Conservation (phyloP, 2,888 invertebrate species). For the Ochropleura leucogaster region DNA sequence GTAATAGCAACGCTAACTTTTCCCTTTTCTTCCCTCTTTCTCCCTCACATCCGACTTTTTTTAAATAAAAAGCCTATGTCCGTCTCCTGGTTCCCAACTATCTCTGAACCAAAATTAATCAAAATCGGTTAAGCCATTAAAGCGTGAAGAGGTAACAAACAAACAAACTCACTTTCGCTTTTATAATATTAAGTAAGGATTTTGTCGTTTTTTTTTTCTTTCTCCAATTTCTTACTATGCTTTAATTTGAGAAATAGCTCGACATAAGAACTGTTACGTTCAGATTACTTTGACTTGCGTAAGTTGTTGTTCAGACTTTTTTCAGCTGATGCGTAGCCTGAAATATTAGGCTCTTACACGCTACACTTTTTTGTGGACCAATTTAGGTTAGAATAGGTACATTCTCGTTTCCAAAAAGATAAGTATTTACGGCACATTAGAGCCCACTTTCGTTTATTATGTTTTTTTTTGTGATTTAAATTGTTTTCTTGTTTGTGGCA, state of each 20-base stretch:
- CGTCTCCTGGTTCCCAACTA: too few relatives aligned
- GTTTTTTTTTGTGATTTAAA: conserved; percentile 9
- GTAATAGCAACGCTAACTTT: too few relatives aligned
- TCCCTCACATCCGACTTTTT: too few relatives aligned
- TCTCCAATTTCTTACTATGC: conserved; percentile 34
- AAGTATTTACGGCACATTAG: neutral
- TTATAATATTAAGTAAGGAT: too few relatives aligned
- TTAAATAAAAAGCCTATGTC: too few relatives aligned
- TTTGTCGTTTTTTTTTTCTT: conserved; percentile 33
- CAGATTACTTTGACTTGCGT: conserved; percentile 31
- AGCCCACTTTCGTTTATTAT: neutral
- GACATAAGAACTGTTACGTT: conserved; percentile 38
- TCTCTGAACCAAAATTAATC: too few relatives aligned
- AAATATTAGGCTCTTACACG: conserved; percentile 33
- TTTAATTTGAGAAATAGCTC: conserved; percentile 58
- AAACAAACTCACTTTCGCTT: too few relatives aligned
- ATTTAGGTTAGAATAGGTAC: conserved; percentile 8
- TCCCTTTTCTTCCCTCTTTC: too few relatives aligned
- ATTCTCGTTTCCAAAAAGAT: neutral
- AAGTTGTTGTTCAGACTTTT: conserved; percentile 18
- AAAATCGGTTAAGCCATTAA: too few relatives aligned
- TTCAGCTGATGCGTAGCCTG: conserved; percentile 14
- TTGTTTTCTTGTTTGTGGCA: neutral
- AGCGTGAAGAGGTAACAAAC: too few relatives aligned
- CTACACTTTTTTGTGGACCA: conserved; percentile 1